Base-by-base conservation (phyloP, 2,888 invertebrate species). In the Galeruca laticollis region DNA sequence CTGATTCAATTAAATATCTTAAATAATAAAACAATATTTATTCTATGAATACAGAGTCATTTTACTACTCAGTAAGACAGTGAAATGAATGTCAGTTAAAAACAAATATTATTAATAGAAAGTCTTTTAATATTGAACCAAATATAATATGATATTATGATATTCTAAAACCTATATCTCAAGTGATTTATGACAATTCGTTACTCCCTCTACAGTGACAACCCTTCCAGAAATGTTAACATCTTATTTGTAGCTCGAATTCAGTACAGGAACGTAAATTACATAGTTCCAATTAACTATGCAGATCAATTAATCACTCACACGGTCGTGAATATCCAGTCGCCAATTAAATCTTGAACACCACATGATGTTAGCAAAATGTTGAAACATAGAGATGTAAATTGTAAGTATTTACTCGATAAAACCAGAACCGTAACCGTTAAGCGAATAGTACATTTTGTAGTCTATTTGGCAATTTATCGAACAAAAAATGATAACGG, bases 281-380 rank as follows among this genome's bases (percentile, higher is more conserved):
- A 60, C 13, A 21, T 15, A 60, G 26, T n/a, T 47, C 26, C 60
- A 60, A 60, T 60, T 47, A 60, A 60, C 43, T 43, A 43, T 60
- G 43, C 43, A 43, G 43, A 60, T 60, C 60, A 60, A 60, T 60
- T 60, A 60, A 60, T 60, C 43, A 60, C 43, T 60, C 43, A 60
- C 26, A 60, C 43, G 60, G 43, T n/a, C 21, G 43, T 60, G 43
- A 60, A 60, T 18, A 59, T 15, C 26, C 43, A 60, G 60, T 26
- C 20, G 21, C 26, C 60, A 43, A 62, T 62, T 47, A 40, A 62
- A 52, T 62, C 52, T 35, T 47, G 20, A 35, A 62, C 18, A 2
- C 13, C 51, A 52, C 35, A 62, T 35, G 52, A 20, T 52, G 62
- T 47, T 52, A 35, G 62, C 35, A 62, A 62, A 62, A 52, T 20